Conservation (phyloP, 2,888 invertebrate species). For the Ectropis crepuscularia region DNA sequence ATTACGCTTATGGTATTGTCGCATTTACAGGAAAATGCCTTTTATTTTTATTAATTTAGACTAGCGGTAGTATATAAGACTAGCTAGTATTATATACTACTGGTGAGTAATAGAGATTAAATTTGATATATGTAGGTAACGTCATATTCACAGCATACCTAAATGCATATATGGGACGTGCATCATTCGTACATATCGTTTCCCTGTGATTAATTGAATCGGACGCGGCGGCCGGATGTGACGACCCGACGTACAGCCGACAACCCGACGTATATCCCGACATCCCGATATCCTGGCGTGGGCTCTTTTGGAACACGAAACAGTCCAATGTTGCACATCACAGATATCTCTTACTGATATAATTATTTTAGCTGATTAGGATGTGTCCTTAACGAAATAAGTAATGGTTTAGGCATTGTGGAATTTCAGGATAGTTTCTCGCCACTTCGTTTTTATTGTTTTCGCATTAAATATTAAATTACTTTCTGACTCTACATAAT, state of each 20-base stretch:
- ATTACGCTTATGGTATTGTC: too few relatives aligned
- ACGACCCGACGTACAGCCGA: constrained; percentile 49
- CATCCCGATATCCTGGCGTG: constrained; percentile 32
- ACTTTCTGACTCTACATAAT: not conserved
- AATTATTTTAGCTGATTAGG: too few relatives aligned
- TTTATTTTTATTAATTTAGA: too few relatives aligned
- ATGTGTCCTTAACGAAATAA: too few relatives aligned
- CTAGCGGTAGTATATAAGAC: too few relatives aligned
- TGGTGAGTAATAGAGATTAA: too few relatives aligned
- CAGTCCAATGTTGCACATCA: constrained; percentile 11
- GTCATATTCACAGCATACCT: not conserved
- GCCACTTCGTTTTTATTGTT: too few relatives aligned
- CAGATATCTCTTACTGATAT: constrained; percentile 9
- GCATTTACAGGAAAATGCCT: too few relatives aligned
- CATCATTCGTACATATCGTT: constrained; percentile 49
- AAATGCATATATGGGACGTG: constrained; percentile 3
- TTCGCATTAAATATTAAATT: too few relatives aligned
- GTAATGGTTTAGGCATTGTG: too few relatives aligned
- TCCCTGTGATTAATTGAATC: constrained; percentile 78
- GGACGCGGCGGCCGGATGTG: constrained; percentile 68
- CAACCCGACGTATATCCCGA: constrained; percentile 41
- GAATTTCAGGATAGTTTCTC: too few relatives aligned
- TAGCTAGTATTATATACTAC: too few relatives aligned
- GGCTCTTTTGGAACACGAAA: constrained; percentile 61
- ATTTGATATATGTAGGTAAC: not conserved